Evolutionary conservation across 2,797 vertebrate genomes (phyloP), one percentile per base, ranked within the genome.

Genomic region (Labeo calbasu): DNA sequence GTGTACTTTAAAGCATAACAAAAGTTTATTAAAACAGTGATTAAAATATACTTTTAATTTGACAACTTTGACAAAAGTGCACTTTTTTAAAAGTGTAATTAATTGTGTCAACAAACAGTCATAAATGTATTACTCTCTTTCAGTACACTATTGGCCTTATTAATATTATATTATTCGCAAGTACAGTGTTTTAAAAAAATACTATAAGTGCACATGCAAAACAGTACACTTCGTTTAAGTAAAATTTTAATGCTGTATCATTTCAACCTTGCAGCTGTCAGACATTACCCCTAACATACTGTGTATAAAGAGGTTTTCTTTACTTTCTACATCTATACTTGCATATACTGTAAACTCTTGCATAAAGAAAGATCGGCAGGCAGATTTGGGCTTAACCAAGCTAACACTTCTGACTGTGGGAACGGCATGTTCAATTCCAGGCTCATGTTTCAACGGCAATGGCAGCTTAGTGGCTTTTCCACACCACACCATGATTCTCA

Each of bases 341-440:
- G 25, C 32, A 14, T 17, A 63, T 8, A 15, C 25, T 65, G 61
- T 32, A 8, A 11, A 28, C 3, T 55, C 11, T 48, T 57, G 50
- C 36, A 46, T 43, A 19, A 9, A 46, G 15, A 65, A 78, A 36
- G 12, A 61, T 61, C 21, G 50, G 11, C 28, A 61, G 50, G 25
- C 50, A 46, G 28, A 53, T 59, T 36, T 69, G 17, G 9, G n/a
- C 65, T 77, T 17, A 70, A 46, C 59, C 61, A 48, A 46, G 36
- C 61, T 40, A 71, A 32, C 50, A 25, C 6, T 70, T 28, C 43
- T 51, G 70, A 77, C 55, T 40, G 78, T 87, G 79, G 66, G 82
- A 87, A 87, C n/a, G 21, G 79, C 66, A 84, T 66, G 65, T 84
- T 25, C 50, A 84, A n/a, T 55, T 84, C 36, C 23, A 70, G 23